Base-by-base conservation (phyloP, 2,888 invertebrate genomes). In the Mesorhabditis sp. region DNA sequence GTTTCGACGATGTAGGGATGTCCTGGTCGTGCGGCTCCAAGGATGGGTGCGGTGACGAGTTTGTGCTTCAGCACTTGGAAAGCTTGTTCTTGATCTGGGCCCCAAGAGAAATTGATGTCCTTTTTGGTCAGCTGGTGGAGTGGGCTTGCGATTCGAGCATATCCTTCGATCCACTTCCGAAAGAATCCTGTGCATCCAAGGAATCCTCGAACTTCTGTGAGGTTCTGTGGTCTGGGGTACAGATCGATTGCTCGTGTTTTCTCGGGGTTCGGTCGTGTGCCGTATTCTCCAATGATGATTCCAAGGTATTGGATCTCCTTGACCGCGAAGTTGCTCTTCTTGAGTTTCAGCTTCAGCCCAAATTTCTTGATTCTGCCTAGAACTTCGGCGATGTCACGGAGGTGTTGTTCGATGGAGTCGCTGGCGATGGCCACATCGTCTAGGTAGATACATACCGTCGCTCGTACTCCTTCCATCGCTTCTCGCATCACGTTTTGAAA, bases 271-370 rank as follows among this genome's bases (percentile, higher is more conserved):
- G 76, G 70, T 13, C 70, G 66, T 5, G 79, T 62, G 41, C 79
- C 79, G 7, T 79, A 42, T 15, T 65, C 61, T 10, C 69, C 70
- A n/a, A 79, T 70, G 43, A 75, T 28, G 6, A 74, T 50, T 67
- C 80, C 80, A 13, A 78, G 68, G 58, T 76, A 79, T 41, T 66
- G 62, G 4, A 80, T 69, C 66, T 77, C 76, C n/a, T 13, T 28
- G 6, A 44, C 50, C 4, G 67, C 79, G 43, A 74, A 74, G 4
- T 42, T 58, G 65, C 79, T 76, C 58, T 79, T 79, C 6, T 65
- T 45, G 4, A 74, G 62, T 43, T 68, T 67, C 1, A 76, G 41
- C 65, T 76, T 78, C 64, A 79, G 43, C 7, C 73, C 75, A 43
- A 71, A 65, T 7, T 70, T 28, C 3, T 42, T 43, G 43, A 79